A percentile compares a stretch with the other conserved stretches of the same genome.
Conservation (phyloP, 2,113 vertebrate genomes). For the Barbus barbus region DNA sequence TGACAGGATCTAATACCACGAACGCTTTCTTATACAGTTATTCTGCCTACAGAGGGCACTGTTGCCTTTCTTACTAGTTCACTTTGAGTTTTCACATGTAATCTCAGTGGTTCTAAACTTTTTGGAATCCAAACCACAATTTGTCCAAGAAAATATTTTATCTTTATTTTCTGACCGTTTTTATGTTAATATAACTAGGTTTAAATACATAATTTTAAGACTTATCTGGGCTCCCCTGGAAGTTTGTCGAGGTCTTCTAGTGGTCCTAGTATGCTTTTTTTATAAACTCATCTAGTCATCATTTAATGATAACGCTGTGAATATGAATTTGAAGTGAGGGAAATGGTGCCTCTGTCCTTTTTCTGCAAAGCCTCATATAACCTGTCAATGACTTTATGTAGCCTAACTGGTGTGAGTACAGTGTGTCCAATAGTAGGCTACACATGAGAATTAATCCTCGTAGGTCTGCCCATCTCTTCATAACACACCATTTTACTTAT, state of each 20-base stretch:
- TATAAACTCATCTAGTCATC: neutral
- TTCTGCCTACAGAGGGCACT: constrained; percentile 35
- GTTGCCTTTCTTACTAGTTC: neutral
- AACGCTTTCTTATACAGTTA: no score
- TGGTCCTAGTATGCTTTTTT: neutral
- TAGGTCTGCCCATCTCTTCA: neutral
- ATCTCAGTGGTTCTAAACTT: neutral
- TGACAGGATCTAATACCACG: neutral
- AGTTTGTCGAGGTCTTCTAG: neutral
- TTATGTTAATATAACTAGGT: neutral
- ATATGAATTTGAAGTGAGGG: neutral
- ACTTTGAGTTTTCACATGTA: neutral
- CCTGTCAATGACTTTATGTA: neutral
- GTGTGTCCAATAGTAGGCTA: neutral
- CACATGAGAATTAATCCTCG: neutral
- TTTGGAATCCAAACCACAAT: neutral
- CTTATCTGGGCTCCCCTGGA: neutral
- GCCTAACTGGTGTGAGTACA: neutral
- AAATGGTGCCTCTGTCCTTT: neutral
- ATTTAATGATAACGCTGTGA: neutral
- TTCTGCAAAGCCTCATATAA: neutral
- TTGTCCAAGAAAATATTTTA: neutral
- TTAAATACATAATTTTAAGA: neutral
- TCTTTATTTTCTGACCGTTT: neutral
- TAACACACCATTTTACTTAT: neutral